Conservation (phyloP, 2,797 vertebrate species). For the Craterocephalus amniculus region DNA sequence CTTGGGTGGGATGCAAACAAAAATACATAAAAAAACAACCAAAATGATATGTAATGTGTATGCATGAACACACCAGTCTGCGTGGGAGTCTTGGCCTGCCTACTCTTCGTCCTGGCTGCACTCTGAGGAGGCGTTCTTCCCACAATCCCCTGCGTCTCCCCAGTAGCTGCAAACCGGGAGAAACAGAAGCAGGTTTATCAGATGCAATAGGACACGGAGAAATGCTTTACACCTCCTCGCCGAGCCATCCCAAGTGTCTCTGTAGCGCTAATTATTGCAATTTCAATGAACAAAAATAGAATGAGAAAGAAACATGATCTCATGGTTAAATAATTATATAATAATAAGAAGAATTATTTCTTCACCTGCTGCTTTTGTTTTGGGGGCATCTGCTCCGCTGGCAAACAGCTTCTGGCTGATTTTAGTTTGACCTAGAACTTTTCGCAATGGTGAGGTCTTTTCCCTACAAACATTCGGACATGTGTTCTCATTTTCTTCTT, state of each 20-base stretch:
- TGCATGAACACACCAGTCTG: constrained; percentile 49
- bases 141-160: constrained; percentile 47
- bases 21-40: neutral
- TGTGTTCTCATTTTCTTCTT: constrained; percentile 72
- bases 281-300: neutral
- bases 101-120: constrained; percentile 67
- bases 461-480: constrained; percentile 67
- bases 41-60: neutral
- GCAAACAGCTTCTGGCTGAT: constrained; percentile 68
- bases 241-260: neutral
- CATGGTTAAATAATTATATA: too few species aligned
- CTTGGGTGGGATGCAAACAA: constrained; percentile 15
- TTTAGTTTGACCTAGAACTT: constrained; percentile 62
- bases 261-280: neutral
- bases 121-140: constrained; percentile 64
- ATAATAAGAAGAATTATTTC: too few species aligned
- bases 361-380: constrained; percentile 55
- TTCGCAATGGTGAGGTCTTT: constrained; percentile 70
- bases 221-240: constrained; percentile 8
- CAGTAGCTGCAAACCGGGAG: constrained; percentile 38
- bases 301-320: fast-evolving
- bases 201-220: neutral
- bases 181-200: neutral
- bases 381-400: constrained; percentile 28
- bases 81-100: constrained; percentile 69